Evolutionary conservation across 2,113 vertebrate species (phyloP), one percentile per base, ranked within the genome.

Genomic region (Petromus typicus): DNA sequence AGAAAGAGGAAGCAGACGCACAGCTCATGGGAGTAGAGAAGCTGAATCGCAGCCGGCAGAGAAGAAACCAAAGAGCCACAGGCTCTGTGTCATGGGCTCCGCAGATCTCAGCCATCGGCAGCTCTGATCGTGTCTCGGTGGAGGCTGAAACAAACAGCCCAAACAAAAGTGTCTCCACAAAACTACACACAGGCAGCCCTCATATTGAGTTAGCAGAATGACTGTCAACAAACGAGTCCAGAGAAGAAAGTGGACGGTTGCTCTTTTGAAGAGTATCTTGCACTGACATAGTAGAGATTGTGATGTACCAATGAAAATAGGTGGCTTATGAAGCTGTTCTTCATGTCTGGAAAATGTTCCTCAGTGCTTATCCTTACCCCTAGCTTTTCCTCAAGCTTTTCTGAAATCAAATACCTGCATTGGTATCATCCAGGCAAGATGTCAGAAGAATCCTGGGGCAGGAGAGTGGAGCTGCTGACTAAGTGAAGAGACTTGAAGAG

Each of bases 71-170:
- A 16, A 57, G 54, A 67, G 59, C 16, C 48, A 1, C 3, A 16
- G 14, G 7, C 11, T 51, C 51, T 61, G 34, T 3, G 6, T 2
- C 54, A 17, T 0, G 5, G 40, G 0, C 23, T 71, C 18, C 0
- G 5, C 51, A 27, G 48, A 27, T 32, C 61, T 66, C 43, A 4
- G 22, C 23, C n/a, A n/a, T 1, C 23, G 7, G 23, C 25, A 75
- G 7, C 25, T 48, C 11, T 1, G 20, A 23, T 13, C 12, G 51
- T 0, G 0, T 61, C 34, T 76, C 3, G 16, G 22, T 48, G 56
- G 16, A 7, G 16, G 27, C 64, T 43, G 45, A 57, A 73, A 34
- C 37, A 37, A 45, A n/a, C 63, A 32, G 54, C 11, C 51, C 0
- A 37, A 9, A 7, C 61, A 64, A 27, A 34, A 0, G 23, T 82